Conservation (phyloP, 2,888 invertebrate genomes). For the Unio delphinus region DNA sequence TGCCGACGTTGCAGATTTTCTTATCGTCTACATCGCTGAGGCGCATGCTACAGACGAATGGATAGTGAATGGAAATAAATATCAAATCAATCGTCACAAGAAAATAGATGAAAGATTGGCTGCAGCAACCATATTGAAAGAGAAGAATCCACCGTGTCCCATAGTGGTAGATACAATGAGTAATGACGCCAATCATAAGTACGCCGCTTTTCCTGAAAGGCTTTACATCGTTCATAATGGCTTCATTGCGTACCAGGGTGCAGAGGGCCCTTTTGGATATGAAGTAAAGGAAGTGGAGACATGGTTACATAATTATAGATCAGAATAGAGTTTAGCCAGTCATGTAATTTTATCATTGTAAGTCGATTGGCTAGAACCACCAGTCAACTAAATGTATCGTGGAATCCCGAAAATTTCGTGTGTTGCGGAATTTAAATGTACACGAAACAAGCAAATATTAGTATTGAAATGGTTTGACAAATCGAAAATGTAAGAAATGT, state of each 20-base stretch:
- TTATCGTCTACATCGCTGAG: slow-evolving; percentile 63
- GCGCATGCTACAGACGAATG: slow-evolving; percentile 63
- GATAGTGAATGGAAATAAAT: slow-evolving; percentile 49
- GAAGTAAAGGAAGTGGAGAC: slow-evolving; percentile 45
- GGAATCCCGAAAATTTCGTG: too few relatives aligned
- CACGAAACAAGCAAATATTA: too few relatives aligned
- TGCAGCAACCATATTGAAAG: slow-evolving; percentile 43
- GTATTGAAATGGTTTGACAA: too few relatives aligned
- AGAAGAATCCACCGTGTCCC: slow-evolving; percentile 31
- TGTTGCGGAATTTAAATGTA: too few relatives aligned
- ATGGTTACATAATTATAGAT: slow-evolving; percentile 41
- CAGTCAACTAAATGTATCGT: too few relatives aligned
- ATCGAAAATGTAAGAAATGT: too few relatives aligned
- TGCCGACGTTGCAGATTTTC: slow-evolving; percentile 51
- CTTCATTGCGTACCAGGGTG: slow-evolving; percentile 51
- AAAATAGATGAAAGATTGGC: slow-evolving; percentile 40
- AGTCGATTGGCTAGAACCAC: too few relatives aligned
- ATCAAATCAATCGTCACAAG: slow-evolving; percentile 43
- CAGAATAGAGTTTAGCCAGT: background rate
- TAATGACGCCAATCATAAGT: slow-evolving; percentile 47
- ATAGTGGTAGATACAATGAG: slow-evolving; percentile 56
- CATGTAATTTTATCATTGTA: too few relatives aligned
- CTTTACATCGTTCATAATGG: slow-evolving; percentile 54
- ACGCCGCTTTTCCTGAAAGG: slow-evolving; percentile 59
- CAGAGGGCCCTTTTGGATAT: slow-evolving; percentile 53